phyloP scores from a whole-genome alignment of 2,797 vertebrate species.

The Pelodytes ibericus region DNA sequence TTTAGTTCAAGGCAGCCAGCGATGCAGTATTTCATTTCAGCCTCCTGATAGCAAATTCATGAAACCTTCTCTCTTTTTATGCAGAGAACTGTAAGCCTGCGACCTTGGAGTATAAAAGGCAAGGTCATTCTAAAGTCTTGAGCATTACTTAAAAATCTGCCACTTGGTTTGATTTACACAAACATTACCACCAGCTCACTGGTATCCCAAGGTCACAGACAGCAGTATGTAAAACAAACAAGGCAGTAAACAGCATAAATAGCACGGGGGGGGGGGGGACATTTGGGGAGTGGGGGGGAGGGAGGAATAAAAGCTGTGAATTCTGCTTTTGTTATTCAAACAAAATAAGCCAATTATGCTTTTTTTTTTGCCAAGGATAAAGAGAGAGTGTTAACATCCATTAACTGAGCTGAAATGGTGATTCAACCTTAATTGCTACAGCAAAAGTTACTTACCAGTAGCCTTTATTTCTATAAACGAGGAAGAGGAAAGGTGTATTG shows the following conservation, averaged over 20 bases:
- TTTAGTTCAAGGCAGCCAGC: conserved; percentile 25
- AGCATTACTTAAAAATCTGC: conserved; percentile 14
- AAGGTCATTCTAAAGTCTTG: conserved; percentile 14
- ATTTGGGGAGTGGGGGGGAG: no score
- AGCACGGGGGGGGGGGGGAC: not conserved
- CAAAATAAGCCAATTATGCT: no score
- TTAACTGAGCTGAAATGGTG: not conserved
- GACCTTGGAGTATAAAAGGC: not conserved
- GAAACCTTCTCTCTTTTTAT: not conserved
- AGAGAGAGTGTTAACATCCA: not conserved
- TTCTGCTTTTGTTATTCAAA: no score
- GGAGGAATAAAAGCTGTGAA: no score
- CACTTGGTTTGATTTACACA: conserved; percentile 22
- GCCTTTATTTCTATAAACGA: not conserved
- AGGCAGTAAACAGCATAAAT: not conserved
- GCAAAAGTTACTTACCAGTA: not conserved
- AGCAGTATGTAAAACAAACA: not conserved
- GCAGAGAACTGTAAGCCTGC: not conserved
- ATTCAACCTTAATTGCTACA: not conserved
- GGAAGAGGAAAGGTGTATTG: no score
- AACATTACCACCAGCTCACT: not conserved
- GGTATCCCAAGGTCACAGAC: conserved; percentile 15
- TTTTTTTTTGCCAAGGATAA: no score
- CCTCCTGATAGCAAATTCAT: not conserved
- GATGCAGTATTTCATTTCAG: not conserved